Evolutionary conservation across 2,113 vertebrate species (phyloP), one percentile per base, ranked within the genome.

Genomic region (Phalacrocorax pelagicus): DNA sequence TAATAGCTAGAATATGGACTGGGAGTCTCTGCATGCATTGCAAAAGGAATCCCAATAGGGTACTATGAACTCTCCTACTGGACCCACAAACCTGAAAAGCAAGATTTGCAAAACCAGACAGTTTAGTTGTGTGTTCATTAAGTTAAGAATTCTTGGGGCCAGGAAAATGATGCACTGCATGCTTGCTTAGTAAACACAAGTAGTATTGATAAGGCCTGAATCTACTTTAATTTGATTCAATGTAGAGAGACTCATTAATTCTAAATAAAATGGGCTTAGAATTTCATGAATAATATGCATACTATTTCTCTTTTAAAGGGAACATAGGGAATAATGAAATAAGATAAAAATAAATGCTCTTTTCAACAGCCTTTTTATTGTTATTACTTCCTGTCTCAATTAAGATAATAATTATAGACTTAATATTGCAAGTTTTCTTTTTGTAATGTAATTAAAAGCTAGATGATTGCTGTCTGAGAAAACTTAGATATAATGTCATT

Each of bases 391-490:
- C 38, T 74, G 12, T 21, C 23, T 92, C 36, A 40, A n/a, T 79
- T 90, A 94, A 67, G 36, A 63, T 87, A 36, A 29, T 92, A 67
- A 92, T 94, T 92, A 92, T 32, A 72, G n/a, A 86, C 44, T 62
- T 42, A 65, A 55, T 51, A 79, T 52, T 49, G 34, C 36, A 82
- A 78, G 16, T 66, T 94, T 96, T 97, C 55, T 9, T 71, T 88
- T 88, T 74, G 69, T 66, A 88, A 79, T 88, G 18, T 81, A 92
- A 94, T 87, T 96, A 86, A 72, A 95, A 90, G 10, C 17, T 75
- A 88, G 78, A 75, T 66, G 24, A 89, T 55, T 92, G 8, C 46
- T 63, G 42, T 63, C 42, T 78, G 57, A 86, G 17, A 61, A 86
- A 94, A 81, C 19, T 80, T 90, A 75, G 71, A 36, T 82, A 47